Base-by-base conservation (phyloP, 2,797 vertebrate species). In the Gymnoscopelus braueri region DNA sequence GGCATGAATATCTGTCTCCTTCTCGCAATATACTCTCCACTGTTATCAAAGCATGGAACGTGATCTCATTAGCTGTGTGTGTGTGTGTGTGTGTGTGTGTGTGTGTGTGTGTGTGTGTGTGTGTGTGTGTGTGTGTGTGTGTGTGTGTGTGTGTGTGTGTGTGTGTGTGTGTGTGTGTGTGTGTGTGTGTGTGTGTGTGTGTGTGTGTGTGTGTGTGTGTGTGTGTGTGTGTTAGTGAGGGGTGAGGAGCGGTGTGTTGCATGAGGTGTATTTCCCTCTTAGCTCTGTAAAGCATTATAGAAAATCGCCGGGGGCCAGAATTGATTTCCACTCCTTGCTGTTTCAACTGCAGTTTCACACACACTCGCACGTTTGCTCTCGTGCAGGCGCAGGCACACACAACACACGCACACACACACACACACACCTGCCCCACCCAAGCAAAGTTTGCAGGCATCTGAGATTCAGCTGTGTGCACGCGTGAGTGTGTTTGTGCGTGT, bases 51-150 rank as follows among this genome's bases (percentile, higher is more conserved):
- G 84, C 80, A 71, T 75, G 85, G 54, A 71, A 78, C 75, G 67
- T 79, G 83, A 88, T 85, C 85, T 85, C 81, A 90, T 89, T 86
- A 90, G 72, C 67, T 56, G 12, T 62, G 4, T 26, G 67, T 47
- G 44, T 64, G 74, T 71, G 64, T 62, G 65, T 63, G 55, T 44
- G 32, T 52, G 52, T 74, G 29, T 47, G 51, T 62, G 52, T 70
- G 65, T 77, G 69, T 81, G 77, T 69, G 13, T 61, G 66, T 68
- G 66, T 26, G 57, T 60, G 56, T 12, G 67, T 49, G 44, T 64
- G 74, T 72, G 64, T 72, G 65, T 69, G 54, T 51, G 29, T 58
- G 52, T 74, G 29, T 29, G 51, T 62, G 52, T 69, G 65, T 77
- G 68, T 81, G 77, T 69, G 13, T 61, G 66, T 68, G 66, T 47